Base-by-base conservation (phyloP, 64 coral and sea anemone genomes). In the Pocillopora damicornis region DNA sequence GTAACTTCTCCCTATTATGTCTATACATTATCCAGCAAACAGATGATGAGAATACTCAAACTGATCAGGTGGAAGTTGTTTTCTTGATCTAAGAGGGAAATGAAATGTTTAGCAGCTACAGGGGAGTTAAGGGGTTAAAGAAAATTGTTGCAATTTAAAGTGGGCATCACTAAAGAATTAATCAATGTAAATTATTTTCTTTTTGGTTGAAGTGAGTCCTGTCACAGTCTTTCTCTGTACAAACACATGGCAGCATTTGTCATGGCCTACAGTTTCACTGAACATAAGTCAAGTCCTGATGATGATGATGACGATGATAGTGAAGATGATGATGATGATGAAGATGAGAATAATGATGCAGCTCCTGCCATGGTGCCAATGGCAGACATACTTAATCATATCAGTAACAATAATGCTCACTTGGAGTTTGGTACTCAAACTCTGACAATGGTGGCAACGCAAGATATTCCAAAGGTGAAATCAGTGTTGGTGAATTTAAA, bases 221-320 rank as follows among this genome's bases (percentile, higher is more conserved):
- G 64, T 0, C 97, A 99, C 76, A 92, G 88, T 11, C 23, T 95
- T 34, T 60, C 63, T 20, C 78, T 99, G 6, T 95, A 95, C 65
- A 99, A 95, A 82, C 97, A 94, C 65, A 90, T 99, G 93, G 93
- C 94, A 37, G 93, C 89, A 2, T 99, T 99, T 80, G 87, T 99
- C 22, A 99, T 99, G 97, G 97, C 93, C 13, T 99, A 99, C 86
- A 99, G 97, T 66, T 99, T 99, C 26, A 99, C 93, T 35, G 97
- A 99, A 60, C 80, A 93, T 8, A 51, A 16, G 4, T 58, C 90
- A 58, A 73, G 16, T 60, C 56, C 5, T 35, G 58, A 85, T 13
- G 87, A 60, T 62, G 45, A 88, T 12, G 75, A 67, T 64, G 81
- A 69, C 57, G 58, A 86, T 20, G 60, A 18, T 15, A 11, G 12